phyloP scores from a whole-genome alignment of 2,113 vertebrate genomes.

The Elephantulus edwardii region DNA sequence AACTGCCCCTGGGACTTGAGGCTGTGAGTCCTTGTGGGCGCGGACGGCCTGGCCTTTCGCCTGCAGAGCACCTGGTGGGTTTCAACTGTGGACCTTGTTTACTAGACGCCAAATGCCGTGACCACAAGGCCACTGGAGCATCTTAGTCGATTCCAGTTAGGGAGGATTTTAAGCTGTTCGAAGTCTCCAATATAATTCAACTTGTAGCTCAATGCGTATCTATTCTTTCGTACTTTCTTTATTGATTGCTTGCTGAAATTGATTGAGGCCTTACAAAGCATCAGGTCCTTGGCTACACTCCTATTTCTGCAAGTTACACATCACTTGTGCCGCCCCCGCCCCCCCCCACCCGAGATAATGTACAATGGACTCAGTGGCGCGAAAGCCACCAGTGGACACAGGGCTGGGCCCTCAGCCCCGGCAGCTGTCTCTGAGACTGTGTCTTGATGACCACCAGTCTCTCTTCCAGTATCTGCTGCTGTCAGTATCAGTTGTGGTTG shows the following conservation, averaged over 20 bases:
- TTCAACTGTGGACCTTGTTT: too few relatives aligned
- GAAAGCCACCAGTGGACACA: background rate
- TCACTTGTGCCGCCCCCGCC: too few relatives aligned
- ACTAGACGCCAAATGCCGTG: too few relatives aligned
- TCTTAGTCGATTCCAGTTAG: background rate
- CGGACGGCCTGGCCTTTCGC: too few relatives aligned
- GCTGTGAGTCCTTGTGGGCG: too few relatives aligned
- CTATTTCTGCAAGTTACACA: background rate
- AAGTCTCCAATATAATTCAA: background rate
- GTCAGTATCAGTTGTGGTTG: rapidly evolving
- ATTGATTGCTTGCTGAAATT: background rate
- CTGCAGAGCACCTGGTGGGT: too few relatives aligned
- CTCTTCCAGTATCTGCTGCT: background rate
- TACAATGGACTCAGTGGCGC: background rate
- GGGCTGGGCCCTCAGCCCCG: background rate
- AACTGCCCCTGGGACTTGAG: too few relatives aligned
- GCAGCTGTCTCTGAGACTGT: background rate
- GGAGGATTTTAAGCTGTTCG: background rate
- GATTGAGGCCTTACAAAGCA: background rate
- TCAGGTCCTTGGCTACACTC: background rate
- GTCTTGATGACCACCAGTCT: background rate
- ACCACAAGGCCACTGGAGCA: too few relatives aligned
- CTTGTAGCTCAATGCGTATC: background rate
- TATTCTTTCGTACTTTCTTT: background rate
- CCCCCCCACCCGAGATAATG: too few relatives aligned